phyloP scores from a whole-genome alignment of 2,888 invertebrate genomes.

The Athalia rosae region DNA sequence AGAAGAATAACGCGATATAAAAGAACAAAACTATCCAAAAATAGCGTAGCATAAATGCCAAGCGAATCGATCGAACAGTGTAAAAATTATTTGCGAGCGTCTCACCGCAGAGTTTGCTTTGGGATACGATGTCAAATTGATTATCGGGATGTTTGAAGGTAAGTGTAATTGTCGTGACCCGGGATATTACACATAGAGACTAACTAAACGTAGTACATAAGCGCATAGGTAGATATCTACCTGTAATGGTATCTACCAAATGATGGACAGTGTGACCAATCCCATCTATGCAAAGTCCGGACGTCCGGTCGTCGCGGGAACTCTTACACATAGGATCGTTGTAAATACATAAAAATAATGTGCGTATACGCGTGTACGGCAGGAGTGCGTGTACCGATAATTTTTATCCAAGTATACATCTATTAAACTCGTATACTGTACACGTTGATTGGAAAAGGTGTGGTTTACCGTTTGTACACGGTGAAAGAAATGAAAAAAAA shows the following conservation, averaged over 20 bases:
- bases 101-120: too few species aligned
- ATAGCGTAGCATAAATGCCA: too few species aligned
- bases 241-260: conserved; percentile 1
- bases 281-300: conserved; percentile 42
- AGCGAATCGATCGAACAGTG: too few species aligned
- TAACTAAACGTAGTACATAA: not conserved
- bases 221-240: not conserved
- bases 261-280: conserved; percentile 33
- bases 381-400: conserved; percentile 10
- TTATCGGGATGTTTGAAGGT: too few species aligned
- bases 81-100: too few species aligned
- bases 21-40: too few species aligned
- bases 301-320: conserved; percentile 23
- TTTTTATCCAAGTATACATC: not conserved
- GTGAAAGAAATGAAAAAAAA: not conserved
- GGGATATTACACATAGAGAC: too few species aligned
- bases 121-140: too few species aligned
- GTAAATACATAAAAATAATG: conserved; percentile 12
- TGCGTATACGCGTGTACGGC: not conserved
- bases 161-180: too few species aligned
- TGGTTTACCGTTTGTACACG: not conserved
- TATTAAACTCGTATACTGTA: too few species aligned
- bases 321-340: conserved; percentile 13
- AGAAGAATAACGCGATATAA: too few species aligned
- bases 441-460: conserved; percentile 37